These are phyloP conservation scores for Salvelinus fontinalis DNA, from an alignment of 2,113 vertebrate genomes.

Conservation along the genomic window DNA sequence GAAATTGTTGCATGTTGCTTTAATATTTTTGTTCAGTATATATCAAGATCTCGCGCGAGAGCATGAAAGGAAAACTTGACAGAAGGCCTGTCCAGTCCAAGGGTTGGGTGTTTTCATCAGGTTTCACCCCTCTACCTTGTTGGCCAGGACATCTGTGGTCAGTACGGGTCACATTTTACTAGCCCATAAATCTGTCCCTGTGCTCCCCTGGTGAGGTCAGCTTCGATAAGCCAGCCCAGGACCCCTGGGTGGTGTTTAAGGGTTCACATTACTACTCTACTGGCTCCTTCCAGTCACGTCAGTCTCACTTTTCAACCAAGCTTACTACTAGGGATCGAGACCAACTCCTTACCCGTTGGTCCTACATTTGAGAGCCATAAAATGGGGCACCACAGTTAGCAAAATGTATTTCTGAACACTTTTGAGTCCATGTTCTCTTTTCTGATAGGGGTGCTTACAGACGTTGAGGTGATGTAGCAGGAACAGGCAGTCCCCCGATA, in stretches of 20 bases:
- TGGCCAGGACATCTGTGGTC: constrained; percentile 50
- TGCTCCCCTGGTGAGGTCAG: constrained; percentile 33
- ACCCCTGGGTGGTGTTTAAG: constrained; percentile 30
- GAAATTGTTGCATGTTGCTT: too few species aligned
- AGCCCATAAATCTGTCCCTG: constrained; percentile 48
- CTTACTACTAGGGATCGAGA: too few species aligned
- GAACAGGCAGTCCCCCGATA: constrained; percentile 35
- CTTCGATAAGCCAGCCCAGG: constrained; percentile 28
- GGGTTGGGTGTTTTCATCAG: constrained; percentile 36
- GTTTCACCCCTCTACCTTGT: constrained; percentile 48
- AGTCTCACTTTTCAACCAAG: too few species aligned
- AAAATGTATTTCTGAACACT: not conserved
- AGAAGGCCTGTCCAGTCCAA: constrained; percentile 11
- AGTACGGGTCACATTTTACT: constrained; percentile 41
- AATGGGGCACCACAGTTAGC: not conserved
- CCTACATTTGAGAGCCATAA: not conserved
- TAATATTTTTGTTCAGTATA: not conserved
- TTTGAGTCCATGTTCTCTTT: not conserved
- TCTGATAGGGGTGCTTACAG: not conserved
- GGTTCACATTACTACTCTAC: constrained; percentile 15
- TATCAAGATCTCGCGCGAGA: constrained; percentile 23
- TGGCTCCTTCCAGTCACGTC: not conserved
- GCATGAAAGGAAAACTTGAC: not conserved
- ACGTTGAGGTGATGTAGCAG: not conserved
- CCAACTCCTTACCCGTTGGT: too few species aligned